phyloP scores from a whole-genome alignment of 2,113 vertebrate species.

The Passerina amoena region DNA sequence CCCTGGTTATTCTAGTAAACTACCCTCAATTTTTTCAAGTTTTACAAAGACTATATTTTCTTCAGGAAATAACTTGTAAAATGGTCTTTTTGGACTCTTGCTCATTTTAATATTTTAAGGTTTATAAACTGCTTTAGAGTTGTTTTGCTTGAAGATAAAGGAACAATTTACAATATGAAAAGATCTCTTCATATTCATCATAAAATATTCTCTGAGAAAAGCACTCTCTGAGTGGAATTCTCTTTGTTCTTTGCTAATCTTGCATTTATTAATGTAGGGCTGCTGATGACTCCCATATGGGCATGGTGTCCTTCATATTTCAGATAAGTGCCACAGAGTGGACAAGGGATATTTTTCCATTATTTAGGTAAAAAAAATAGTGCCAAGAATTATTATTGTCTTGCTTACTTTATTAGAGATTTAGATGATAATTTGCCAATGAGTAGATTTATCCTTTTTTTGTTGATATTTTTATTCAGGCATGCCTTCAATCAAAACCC shows the following conservation, averaged over 20 bases:
- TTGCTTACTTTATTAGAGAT: not conserved
- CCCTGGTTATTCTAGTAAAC: not conserved
- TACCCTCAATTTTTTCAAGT: not conserved
- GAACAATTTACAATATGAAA: not conserved
- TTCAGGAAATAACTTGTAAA: not conserved
- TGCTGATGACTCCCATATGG: not conserved
- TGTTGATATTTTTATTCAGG: not conserved
- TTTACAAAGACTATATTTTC: not conserved
- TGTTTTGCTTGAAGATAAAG: not conserved
- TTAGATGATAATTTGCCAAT: not conserved
- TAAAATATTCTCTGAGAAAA: not conserved
- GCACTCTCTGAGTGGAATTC: not conserved
- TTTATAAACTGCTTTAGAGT: not conserved
- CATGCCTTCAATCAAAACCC: not conserved
- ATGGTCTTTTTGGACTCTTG: not conserved
- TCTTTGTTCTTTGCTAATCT: not conserved
- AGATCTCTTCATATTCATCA: not conserved
- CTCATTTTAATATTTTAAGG: not conserved
- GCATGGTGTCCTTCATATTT: not conserved
- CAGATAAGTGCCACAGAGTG: not conserved
- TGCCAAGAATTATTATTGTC: not conserved
- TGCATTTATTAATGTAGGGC: not conserved
- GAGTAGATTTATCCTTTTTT: not conserved
- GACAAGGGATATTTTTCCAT: not conserved
- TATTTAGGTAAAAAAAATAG: not conserved